Evolutionary conservation across 2,888 invertebrate genomes (phyloP), one percentile per base, ranked within the genome.

Genomic region (Thysanoteuthis rhombus): DNA sequence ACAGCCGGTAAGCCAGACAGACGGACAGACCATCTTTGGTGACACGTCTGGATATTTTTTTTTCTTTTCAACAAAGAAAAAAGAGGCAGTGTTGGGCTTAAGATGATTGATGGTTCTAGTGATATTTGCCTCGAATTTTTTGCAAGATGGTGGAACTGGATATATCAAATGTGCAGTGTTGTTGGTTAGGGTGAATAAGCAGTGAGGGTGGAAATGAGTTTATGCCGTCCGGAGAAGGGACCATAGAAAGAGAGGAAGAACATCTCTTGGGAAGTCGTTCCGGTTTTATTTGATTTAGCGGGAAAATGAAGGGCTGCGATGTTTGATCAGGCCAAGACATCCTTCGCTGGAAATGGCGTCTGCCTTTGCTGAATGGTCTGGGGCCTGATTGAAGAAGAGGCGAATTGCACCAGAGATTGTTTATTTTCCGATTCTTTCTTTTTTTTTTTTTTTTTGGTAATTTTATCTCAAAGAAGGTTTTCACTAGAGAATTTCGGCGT

Each of bases 221-320:
- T 19, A n/a, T 75, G 75, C 32, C n/a, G n/a, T 75, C 75, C 75
- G 75, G n/a, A 75, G 12, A 75, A 75, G 12, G n/a, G 75, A n/a
- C 75, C 47, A 22, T n/a, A 12, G n/a, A 32, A 75, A 32, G 75
- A 32, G 47, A 75, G 16, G 10, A n/a, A n/a, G n/a, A 10, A 75
- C n/a, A 32, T n/a, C 75, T 75, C 75, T n/a, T 75, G 75, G 75
- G 75, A 75, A n/a, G 75, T 32, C 75, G 8, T 32, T 75, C 75
- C n/a, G n/a, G 75, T n/a, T n/a, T 75, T 75, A 75, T 75, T 75
- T n/a, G 75, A 75, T 75, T 75, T 75, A n/a, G n/a, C 75, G 75
- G 75, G 75, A 75, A 75, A 75, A 75, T 75, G n/a, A 75, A 8
- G 75, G n/a, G 75, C 75, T 16, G 75, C n/a, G 16, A 1, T 75